A percentile compares a stretch with the other conserved stretches of the same genome.
Conservation (phyloP, 1,140 invertebrate species). For the Hirudo medicinalis region DNA sequence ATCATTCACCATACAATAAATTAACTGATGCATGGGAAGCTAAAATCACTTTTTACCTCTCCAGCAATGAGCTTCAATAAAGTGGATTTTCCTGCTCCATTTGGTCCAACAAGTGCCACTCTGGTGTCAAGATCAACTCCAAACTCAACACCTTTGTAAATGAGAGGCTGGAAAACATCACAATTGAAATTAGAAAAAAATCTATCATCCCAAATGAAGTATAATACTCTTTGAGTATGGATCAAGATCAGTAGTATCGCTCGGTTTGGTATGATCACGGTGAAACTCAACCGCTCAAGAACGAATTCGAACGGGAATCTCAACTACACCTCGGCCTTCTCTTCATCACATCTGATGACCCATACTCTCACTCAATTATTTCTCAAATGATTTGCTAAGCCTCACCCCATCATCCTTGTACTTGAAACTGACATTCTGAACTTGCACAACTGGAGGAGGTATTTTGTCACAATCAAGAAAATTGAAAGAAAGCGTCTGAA, state of each 20-base stretch:
- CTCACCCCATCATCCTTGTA: conserved; percentile 61
- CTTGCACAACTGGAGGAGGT: conserved; percentile 97
- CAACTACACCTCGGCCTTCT: conserved; percentile 12
- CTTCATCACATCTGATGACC: not conserved
- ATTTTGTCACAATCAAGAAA: conserved; percentile 92
- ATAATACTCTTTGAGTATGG: not conserved
- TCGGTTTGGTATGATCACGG: not conserved
- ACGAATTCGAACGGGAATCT: not conserved
- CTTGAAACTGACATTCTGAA: conserved; percentile 89
- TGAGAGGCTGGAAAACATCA: conserved; percentile 52
- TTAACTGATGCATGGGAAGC: no score
- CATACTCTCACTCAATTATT: no score
- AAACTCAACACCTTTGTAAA: conserved; percentile 95
- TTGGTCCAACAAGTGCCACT: conserved; percentile 89
- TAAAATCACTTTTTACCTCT: conserved; percentile 54
- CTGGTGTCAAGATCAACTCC: conserved; percentile 96
- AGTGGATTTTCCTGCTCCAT: conserved; percentile 96
- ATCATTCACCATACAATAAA: not conserved
- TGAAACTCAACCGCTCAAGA: not conserved
- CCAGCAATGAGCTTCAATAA: conserved; percentile 86
- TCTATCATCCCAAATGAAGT: no score
- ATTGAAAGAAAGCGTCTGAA: conserved; percentile 68
- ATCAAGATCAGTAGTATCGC: conserved; percentile 10
- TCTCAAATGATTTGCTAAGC: not conserved
- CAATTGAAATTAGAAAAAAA: conserved; percentile 6